A percentile compares a stretch with the other conserved stretches of the same genome.
These are phyloP conservation scores for Sakesphorus luctuosus DNA, from an alignment of 2,113 vertebrate species.

Conservation along the genomic window DNA sequence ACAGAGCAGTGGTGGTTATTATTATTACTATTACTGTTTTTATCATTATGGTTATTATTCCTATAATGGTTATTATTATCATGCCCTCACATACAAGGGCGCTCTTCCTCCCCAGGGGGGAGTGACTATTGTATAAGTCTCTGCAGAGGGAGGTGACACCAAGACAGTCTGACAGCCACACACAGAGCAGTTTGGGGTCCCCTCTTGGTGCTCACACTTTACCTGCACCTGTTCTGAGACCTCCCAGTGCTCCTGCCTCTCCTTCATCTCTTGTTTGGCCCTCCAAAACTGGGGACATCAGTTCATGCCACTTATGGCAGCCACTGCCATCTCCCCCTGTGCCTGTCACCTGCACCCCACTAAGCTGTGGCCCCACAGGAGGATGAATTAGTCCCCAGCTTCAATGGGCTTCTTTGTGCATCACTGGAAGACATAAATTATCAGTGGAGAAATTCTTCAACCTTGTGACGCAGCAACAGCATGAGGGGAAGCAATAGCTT, in stretches of 20 bases:
- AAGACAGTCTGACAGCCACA: not conserved
- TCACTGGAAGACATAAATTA: not conserved
- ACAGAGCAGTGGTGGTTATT: not conserved
- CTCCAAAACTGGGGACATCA: not conserved
- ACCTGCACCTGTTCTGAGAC: not conserved
- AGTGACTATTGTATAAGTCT: not conserved
- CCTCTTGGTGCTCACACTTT: not conserved
- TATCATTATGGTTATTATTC: not conserved
- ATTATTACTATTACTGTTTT: not conserved
- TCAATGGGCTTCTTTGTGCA: not conserved
- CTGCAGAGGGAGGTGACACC: not conserved
- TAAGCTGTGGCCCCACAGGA: fast-evolving
- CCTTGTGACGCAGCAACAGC: fast-evolving
- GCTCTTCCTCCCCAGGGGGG: not conserved
- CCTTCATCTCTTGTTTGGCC: not conserved
- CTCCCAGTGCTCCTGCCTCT: not conserved
- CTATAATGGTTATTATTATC: not conserved
- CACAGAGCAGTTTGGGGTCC: not conserved
- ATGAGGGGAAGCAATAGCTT: not conserved
- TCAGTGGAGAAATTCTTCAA: not conserved
- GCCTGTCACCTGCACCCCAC: not conserved
- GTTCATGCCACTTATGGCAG: not conserved
- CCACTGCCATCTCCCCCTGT: fast-evolving
- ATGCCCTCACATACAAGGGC: not conserved
- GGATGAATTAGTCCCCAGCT: fast-evolving